Conservation (phyloP, 1,140 invertebrate genomes). For the Dreissena rostriformis region DNA sequence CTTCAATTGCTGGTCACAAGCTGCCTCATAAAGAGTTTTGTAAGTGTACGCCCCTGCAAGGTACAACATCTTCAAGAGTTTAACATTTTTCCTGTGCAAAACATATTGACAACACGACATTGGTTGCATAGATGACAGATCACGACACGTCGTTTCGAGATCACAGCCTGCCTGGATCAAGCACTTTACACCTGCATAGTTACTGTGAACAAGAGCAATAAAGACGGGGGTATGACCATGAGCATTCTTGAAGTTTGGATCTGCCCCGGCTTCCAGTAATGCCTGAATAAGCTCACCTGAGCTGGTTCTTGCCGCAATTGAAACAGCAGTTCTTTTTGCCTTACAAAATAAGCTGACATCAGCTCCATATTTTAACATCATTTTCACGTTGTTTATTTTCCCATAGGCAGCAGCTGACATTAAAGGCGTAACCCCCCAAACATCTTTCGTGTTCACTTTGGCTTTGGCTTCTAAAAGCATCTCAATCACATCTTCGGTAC, state of each 20-base stretch:
- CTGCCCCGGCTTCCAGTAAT: constrained; percentile 33
- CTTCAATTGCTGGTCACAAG: constrained; percentile 28
- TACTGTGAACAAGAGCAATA: constrained; percentile 30
- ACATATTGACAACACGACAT: constrained; percentile 36
- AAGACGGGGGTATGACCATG: constrained; percentile 32
- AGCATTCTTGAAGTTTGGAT: constrained; percentile 34
- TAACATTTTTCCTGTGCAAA: constrained; percentile 26
- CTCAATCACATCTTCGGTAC: constrained; percentile 63
- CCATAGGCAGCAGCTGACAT: constrained; percentile 62
- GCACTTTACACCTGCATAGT: constrained; percentile 41
- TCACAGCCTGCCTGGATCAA: constrained; percentile 41
- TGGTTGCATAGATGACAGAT: constrained; percentile 27
- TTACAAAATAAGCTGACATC: constrained; percentile 37
- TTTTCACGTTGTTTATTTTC: constrained; percentile 19
- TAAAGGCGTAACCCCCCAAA: constrained; percentile 57
- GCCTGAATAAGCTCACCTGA: constrained; percentile 37
- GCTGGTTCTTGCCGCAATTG: constrained; percentile 33
- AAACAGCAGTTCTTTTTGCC: constrained; percentile 45
- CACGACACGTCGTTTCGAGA: constrained; percentile 20
- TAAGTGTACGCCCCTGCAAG: constrained; percentile 37
- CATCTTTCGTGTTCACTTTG: constrained; percentile 55
- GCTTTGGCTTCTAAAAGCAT: constrained; percentile 45
- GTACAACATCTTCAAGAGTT: constrained; percentile 37
- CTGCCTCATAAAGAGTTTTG: constrained; percentile 8
- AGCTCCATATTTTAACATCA: constrained; percentile 42